Base-by-base conservation (phyloP, 1,140 invertebrate genomes). In the Dolichoris vasculosae region DNA sequence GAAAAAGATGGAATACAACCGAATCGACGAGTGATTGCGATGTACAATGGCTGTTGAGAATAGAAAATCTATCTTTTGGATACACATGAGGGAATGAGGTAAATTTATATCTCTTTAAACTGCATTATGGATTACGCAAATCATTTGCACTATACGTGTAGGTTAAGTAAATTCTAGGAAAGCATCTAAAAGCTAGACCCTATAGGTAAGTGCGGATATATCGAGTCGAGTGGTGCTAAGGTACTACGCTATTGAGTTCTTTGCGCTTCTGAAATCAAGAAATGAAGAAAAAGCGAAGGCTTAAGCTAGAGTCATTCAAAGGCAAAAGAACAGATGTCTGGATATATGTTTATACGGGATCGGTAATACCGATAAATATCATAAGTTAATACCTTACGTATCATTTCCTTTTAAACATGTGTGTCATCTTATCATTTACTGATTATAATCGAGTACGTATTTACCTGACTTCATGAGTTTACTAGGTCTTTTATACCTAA, bases 11-110 rank as follows among this genome's bases (percentile, higher is more conserved):
- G 63, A 69, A 38, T 63, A 43, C 78, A 67, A 81, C 38, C 55
- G 80, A 67, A 82, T 67, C 48, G 46, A 67, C 35, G 43, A 15
- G 63, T 73, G 43, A 67, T 63, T 20, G 59, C 82, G 75, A 78
- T 48, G 32, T 78, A 69, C 30, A 84, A 82, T 86, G 71, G 75
- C 76, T 67, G 80, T 80, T 48, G 43, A 43, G 78, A 38, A 32
- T 55, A 87, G 83, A 86, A 80, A 84, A 81, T 86, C 82, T 82
- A 82, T 84, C 75, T 59, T 69, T 84, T 77, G 59, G 30, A 69
- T 78, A 30, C 69, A 69, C n/a, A 43, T 26, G 75, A 32, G 38
- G 11, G n/a, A 40, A 46, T 51, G 67, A 71, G 46, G 82, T 38
- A 75, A 64, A 40, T 32, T 51, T 64, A 64, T 35, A 48, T 35